These are phyloP conservation scores for Philonicus albiceps DNA, from an alignment of 2,888 invertebrate genomes.

Conservation along the genomic window DNA sequence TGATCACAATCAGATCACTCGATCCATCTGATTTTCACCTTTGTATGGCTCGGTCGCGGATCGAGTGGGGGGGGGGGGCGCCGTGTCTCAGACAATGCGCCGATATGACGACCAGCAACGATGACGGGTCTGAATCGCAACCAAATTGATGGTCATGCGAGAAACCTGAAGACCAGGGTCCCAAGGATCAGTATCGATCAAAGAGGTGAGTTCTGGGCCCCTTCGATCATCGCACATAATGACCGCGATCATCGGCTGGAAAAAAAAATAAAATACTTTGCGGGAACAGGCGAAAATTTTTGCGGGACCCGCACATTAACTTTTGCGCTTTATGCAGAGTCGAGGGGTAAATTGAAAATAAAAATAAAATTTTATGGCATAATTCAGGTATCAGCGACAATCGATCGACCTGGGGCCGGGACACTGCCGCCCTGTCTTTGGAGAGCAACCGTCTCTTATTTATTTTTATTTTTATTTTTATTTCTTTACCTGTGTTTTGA, in stretches of 20 bases:
- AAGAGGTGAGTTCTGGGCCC: slow-evolving; percentile 1
- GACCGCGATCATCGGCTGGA: slow-evolving; percentile 21
- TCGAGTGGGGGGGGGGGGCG: background rate
- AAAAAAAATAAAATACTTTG: background rate
- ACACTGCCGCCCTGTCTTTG: background rate
- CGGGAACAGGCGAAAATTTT: slow-evolving; percentile 16
- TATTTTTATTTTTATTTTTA: background rate
- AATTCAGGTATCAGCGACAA: slow-evolving; percentile 34
- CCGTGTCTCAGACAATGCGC: background rate
- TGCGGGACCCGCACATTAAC: background rate
- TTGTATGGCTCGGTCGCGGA: background rate
- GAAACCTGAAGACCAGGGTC: slow-evolving; percentile 12
- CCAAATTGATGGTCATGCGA: slow-evolving; percentile 25
- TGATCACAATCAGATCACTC: slow-evolving; percentile 39
- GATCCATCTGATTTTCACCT: slow-evolving; percentile 43
- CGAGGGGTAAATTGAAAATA: slow-evolving; percentile 45
- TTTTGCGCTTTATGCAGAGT: slow-evolving; percentile 5
- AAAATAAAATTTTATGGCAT: slow-evolving; percentile 46
- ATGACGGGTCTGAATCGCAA: background rate
- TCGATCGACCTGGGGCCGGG: background rate
- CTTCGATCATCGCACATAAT: slow-evolving; percentile 22
- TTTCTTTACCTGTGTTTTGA: background rate
- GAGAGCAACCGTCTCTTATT: too few relatives aligned
- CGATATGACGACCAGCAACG: background rate
- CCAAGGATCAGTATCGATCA: slow-evolving; percentile 33